phyloP scores from a whole-genome alignment of 2,113 vertebrate genomes.

The Corvus hawaiiensis region DNA sequence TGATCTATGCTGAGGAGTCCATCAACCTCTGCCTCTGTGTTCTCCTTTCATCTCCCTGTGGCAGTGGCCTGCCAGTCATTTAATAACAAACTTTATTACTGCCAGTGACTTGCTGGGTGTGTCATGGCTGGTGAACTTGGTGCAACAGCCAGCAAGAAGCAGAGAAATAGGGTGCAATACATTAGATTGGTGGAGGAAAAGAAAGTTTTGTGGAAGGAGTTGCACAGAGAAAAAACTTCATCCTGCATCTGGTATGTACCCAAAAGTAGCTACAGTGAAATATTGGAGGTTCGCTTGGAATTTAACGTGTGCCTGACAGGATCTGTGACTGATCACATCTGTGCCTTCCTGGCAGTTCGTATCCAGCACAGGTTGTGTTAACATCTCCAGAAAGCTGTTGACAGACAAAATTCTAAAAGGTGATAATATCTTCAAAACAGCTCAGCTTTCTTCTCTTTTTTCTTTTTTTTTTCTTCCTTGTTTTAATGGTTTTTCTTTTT shows the following conservation, averaged over 20 bases:
- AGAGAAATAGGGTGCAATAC: too few species aligned
- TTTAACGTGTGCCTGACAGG: neutral
- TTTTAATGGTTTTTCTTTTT: neutral
- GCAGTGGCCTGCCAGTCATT: neutral
- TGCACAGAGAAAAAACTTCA: neutral
- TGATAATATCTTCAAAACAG: neutral
- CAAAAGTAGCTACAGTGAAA: neutral
- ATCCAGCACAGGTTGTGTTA: neutral
- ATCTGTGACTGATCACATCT: neutral
- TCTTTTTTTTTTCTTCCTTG: rapidly evolving
- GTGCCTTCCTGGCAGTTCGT: neutral
- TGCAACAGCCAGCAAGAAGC: too few species aligned
- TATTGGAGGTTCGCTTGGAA: neutral
- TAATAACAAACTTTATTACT: neutral
- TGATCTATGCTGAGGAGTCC: rapidly evolving
- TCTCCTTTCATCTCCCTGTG: neutral
- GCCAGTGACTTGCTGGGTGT: neutral
- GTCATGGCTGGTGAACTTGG: rapidly evolving
- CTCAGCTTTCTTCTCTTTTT: neutral
- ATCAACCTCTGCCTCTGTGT: neutral
- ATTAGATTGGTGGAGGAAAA: neutral
- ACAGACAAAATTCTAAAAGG: constrained; percentile 3
- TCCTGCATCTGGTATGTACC: neutral
- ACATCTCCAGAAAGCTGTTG: neutral
- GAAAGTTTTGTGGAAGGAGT: neutral